Base-by-base conservation (phyloP, 1,140 invertebrate genomes). In the Neelides sp. region DNA sequence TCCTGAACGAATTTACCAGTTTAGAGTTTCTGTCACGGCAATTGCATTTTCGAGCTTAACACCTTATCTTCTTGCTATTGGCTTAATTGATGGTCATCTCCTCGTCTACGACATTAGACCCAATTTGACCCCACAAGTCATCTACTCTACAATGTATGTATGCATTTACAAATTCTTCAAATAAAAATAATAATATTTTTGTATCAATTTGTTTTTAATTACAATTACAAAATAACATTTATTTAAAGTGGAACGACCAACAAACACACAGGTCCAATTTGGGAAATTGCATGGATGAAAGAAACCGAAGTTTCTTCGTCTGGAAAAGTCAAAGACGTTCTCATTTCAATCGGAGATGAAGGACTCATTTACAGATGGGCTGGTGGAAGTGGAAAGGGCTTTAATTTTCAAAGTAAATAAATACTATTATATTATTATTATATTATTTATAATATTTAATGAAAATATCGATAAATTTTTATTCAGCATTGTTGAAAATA, bases 1-100 rank as follows among this genome's bases (percentile, higher is more conserved):
- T 35, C 59, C 59, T n/a, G 59, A 61, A 37, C 41, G 54, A 41
- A 36, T 52, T 8, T 59, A 61, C 35, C 36, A 53, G 17, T 50
- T 61, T 5, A 22, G 48, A 24, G 28, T 44, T 3, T 28, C 56
- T 0, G 53, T 37, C 4, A 56, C 53, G 10, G 39, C 35, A 19
- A 4, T 61, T 1, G 50, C 54, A 13, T 61, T 61, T 50, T 55
- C 57, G 1, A 48, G 46, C 7, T 28, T 56, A n/a, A 54, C 46
- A 4, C 59, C 59, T 4, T 53, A 57, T 48, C 22, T 59, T 2
- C 26, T 61, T 12, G 59, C 50, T 1, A 40, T 59, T 30, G 59
- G 59, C 1, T 28, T 53, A 23, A 20, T 61, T 7, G 57, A 61
- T 50, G 59, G 59, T 2, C 51, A 59, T 43, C 39, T 61, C 27